These are phyloP conservation scores for Acanthurus tractus DNA, from an alignment of 2,797 vertebrate species.

Conservation along the genomic window DNA sequence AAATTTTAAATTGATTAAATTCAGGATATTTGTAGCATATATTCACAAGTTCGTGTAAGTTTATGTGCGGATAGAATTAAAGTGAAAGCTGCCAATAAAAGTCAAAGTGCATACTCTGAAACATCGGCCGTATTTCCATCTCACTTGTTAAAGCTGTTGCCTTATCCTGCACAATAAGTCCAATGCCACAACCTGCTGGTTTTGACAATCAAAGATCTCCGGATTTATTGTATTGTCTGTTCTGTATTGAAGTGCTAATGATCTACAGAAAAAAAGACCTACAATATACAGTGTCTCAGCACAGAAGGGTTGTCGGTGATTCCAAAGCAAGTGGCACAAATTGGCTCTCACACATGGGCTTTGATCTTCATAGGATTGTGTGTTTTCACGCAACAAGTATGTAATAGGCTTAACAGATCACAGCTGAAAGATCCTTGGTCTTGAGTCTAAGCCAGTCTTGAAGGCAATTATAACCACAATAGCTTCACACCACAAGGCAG, in stretches of 20 bases:
- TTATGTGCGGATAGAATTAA: not conserved
- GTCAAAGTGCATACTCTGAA: not conserved
- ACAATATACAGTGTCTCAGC: constrained; percentile 28
- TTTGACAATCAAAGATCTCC: constrained; percentile 22
- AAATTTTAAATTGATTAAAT: not conserved
- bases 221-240: constrained; percentile 34
- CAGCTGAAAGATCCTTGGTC: constrained; percentile 69
- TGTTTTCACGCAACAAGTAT: constrained; percentile 75
- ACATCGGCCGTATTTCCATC: not conserved
- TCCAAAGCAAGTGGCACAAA: constrained; percentile 70
- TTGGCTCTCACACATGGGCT: constrained; percentile 55
- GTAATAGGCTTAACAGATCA: constrained; percentile 83
- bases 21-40: not conserved
- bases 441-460: constrained; percentile 65
- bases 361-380: constrained; percentile 64
- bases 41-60: not conserved
- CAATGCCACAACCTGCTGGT: not conserved
- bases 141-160: not conserved
- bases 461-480: constrained; percentile 72
- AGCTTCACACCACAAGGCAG: constrained; percentile 34
- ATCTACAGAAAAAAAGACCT: constrained; percentile 59
- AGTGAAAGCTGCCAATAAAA: not conserved
- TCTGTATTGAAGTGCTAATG: constrained; percentile 64
- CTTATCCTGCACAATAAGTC: not conserved
- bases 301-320: constrained; percentile 28